Base-by-base conservation (phyloP, 2,888 invertebrate species). In the Gonocerus acuteangulatus region DNA sequence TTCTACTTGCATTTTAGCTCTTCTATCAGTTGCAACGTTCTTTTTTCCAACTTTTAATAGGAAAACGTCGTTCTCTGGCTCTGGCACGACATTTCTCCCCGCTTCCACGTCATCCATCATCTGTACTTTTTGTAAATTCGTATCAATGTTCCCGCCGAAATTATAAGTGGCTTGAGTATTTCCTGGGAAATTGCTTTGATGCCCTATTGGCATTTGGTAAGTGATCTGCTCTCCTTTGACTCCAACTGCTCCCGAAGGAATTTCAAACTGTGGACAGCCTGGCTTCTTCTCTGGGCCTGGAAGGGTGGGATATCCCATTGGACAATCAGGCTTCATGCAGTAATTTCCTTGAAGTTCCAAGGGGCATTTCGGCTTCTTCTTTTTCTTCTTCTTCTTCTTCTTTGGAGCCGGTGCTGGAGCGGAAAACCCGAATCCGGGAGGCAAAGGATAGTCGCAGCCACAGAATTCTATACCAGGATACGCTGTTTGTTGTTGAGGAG, bases 391-490 rank as follows among this genome's bases (percentile, higher is more conserved):
- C 47, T 60, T 62, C 21, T 51, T 51, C 3, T 47, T 48, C 7
- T 45, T 32, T 1, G 61, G 62, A 4, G 34, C 32, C 9, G 62
- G 62, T 1, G 65, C 54, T 1, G 48, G 44, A 32, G 48, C 13
- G n/a, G 58, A 44, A 7, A 23, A 19, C 7, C 61, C 59, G 16
- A 64, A 51, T 27, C 66, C 65, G 9, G 67, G 67, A 9, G 67
- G 67, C 19, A 64, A 56, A 3, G 67, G 67, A 21, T 56, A 62
- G 47, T 67, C 67, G 32, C 67, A 67, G 42, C 62, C 61, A 51
- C 67, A 67, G 15, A 67, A 59, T n/a, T 65, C 62, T 11, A 67
- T 27, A 22, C 36, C 44, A 21, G 62, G 62, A 11, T 9, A 9
- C 4, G 39, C 3, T 39, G 3, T 2, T 19, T 16, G 42, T 2